These are phyloP conservation scores for Garra rufa DNA, from an alignment of 2,113 vertebrate species.

Conservation along the genomic window DNA sequence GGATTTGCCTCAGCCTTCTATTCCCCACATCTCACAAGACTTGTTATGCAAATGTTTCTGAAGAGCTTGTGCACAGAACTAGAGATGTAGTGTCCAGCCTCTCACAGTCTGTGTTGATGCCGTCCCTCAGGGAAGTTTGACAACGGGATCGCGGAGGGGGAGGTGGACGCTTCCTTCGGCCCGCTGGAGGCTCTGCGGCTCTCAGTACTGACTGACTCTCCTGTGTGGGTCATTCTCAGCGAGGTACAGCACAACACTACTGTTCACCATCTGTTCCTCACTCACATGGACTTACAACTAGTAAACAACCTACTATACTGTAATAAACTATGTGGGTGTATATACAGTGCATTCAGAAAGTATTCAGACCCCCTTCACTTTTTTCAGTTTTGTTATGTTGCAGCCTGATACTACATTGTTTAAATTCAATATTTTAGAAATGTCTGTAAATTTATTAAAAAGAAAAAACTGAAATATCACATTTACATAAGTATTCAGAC, in stretches of 20 bases:
- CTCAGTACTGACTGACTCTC: slow-evolving; percentile 91
- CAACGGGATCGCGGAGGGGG: slow-evolving; percentile 90
- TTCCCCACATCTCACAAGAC: slow-evolving; percentile 10
- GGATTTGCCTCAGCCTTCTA: slow-evolving; percentile 4
- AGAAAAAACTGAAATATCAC: no score
- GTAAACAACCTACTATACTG: background rate
- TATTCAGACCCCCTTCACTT: no score
- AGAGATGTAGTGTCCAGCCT: background rate
- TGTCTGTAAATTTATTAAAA: no score
- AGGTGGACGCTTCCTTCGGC: slow-evolving; percentile 91
- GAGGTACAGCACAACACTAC: slow-evolving; percentile 78
- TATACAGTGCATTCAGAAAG: no score
- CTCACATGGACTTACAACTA: background rate
- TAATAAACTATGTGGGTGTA: no score
- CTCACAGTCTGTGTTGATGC: background rate
- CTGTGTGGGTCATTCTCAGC: slow-evolving; percentile 96
- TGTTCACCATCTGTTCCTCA: background rate
- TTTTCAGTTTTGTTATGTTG: no score
- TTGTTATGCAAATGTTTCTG: background rate
- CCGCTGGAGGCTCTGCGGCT: slow-evolving; percentile 92
- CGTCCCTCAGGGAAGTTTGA: slow-evolving; percentile 84
- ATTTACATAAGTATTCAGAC: no score
- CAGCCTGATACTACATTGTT: no score
- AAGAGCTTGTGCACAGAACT: background rate
- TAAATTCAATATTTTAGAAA: no score